phyloP scores from a whole-genome alignment of 2,797 vertebrate species.

The Melanotaenia pygmaea region DNA sequence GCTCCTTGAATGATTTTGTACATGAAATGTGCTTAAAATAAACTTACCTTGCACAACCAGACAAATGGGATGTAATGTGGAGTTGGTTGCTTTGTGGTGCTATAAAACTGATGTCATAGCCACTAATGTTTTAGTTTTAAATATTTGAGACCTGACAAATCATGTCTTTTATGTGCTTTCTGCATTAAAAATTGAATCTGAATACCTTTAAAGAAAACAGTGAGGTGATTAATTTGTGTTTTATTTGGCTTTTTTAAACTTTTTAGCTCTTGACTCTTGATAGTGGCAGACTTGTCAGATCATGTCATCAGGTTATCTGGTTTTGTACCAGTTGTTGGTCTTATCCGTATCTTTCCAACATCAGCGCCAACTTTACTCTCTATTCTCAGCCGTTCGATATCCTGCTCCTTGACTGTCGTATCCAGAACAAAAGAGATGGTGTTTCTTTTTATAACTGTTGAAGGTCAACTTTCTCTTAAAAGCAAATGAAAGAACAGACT shows the following conservation, averaged over 20 bases:
- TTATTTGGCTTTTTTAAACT: constrained; percentile 20
- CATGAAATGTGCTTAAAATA: too few species aligned
- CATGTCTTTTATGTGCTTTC: background rate
- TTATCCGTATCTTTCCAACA: constrained; percentile 45
- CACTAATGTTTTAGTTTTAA: too few species aligned
- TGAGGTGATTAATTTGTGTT: background rate
- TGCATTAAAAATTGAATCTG: background rate
- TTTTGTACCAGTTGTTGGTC: constrained; percentile 27
- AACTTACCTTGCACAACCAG: too few species aligned
- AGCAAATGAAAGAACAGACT: constrained; percentile 28
- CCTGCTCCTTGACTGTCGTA: constrained; percentile 38
- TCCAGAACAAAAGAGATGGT: constrained; percentile 39
- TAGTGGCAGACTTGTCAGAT: constrained; percentile 14
- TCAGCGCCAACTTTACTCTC: constrained; percentile 15
- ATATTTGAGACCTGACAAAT: constrained; percentile 3
- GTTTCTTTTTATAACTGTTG: constrained; percentile 40
- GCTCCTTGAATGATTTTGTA: too few species aligned
- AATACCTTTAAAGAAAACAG: constrained; percentile 7
- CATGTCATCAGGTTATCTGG: constrained; percentile 49
- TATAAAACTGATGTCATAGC: background rate
- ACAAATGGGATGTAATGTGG: background rate
- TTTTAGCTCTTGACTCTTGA: constrained; percentile 14
- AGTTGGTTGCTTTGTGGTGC: background rate
- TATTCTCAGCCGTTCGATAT: constrained; percentile 46
- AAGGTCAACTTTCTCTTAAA: constrained; percentile 45